Evolutionary conservation across 2,113 vertebrate species (phyloP).

Genomic region (Ascaphus truei): DNA sequence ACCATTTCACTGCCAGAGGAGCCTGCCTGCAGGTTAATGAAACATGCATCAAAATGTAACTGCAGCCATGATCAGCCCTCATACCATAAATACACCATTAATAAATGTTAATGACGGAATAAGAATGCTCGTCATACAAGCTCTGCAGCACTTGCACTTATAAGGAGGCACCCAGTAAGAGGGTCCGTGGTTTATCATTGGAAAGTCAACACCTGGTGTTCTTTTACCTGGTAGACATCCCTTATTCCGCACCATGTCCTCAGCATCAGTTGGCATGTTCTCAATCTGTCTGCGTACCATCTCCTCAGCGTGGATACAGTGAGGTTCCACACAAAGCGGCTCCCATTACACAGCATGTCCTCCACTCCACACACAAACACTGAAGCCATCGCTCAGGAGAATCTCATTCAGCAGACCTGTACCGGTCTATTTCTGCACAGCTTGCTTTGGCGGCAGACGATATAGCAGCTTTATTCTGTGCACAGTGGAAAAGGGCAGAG

Average conservation of each 20-base stretch:
- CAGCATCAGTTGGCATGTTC: slow-evolving; percentile 79
- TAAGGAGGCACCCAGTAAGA: too few species aligned
- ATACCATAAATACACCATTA: too few species aligned
- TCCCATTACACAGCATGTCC: slow-evolving; percentile 77
- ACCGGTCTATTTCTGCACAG: neutral
- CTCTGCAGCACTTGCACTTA: too few species aligned
- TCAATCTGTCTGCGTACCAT: slow-evolving; percentile 75
- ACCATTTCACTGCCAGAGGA: too few species aligned
- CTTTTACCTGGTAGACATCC: slow-evolving; percentile 86
- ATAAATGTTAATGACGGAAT: too few species aligned
- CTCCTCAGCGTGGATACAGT: slow-evolving; percentile 76
- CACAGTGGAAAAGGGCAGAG: slow-evolving; percentile 39
- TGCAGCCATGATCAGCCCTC: too few species aligned
- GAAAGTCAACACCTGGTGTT: neutral
- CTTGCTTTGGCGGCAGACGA: slow-evolving; percentile 20
- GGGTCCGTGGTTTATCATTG: too few species aligned
- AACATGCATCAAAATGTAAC: too few species aligned
- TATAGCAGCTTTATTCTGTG: slow-evolving; percentile 37
- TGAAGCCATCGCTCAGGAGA: slow-evolving; percentile 67
- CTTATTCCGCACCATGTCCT: slow-evolving; percentile 80
- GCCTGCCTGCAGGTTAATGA: too few species aligned
- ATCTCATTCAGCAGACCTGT: neutral
- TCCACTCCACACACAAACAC: slow-evolving; percentile 80
- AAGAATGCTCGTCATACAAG: too few species aligned
- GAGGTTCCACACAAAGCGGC: slow-evolving; percentile 83